A percentile compares a stretch with the other conserved stretches of the same genome.
These are phyloP conservation scores for Yponomeuta malinellus DNA, from an alignment of 2,888 invertebrate genomes.

Conservation along the genomic window DNA sequence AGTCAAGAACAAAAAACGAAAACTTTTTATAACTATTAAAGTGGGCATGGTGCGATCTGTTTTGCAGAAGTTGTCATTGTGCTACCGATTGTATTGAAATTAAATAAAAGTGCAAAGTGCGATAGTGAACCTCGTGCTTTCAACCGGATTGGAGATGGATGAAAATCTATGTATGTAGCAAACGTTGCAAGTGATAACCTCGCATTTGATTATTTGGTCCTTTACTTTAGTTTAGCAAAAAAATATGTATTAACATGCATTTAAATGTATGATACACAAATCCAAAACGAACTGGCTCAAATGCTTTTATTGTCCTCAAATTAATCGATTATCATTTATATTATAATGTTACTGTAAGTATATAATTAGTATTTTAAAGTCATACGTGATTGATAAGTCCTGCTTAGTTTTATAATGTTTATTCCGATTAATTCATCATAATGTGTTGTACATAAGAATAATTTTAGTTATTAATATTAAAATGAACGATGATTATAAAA, in stretches of 20 bases:
- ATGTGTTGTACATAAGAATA: not conserved
- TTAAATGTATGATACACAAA: not conserved
- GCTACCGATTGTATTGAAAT: no score
- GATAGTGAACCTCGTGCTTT: not conserved
- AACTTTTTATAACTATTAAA: no score
- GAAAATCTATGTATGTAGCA: not conserved
- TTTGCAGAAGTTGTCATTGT: no score
- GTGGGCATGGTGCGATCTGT: no score
- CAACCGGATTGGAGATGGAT: not conserved
- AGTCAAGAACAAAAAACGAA: no score
- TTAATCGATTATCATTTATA: not conserved
- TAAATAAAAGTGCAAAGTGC: no score
- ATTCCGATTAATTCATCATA: not conserved
- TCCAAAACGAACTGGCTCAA: not conserved
- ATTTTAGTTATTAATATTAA: not conserved
- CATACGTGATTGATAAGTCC: not conserved
- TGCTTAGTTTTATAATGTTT: not conserved
- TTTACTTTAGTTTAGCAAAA: not conserved
- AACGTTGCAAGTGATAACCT: not conserved
- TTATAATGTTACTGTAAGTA: not conserved
- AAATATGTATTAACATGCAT: not conserved
- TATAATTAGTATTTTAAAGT: not conserved
- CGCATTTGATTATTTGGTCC: not conserved
- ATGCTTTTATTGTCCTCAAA: not conserved
- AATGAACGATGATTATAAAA: not conserved